phyloP scores from a whole-genome alignment of 2,113 vertebrate species.

The Centropristis striata region DNA sequence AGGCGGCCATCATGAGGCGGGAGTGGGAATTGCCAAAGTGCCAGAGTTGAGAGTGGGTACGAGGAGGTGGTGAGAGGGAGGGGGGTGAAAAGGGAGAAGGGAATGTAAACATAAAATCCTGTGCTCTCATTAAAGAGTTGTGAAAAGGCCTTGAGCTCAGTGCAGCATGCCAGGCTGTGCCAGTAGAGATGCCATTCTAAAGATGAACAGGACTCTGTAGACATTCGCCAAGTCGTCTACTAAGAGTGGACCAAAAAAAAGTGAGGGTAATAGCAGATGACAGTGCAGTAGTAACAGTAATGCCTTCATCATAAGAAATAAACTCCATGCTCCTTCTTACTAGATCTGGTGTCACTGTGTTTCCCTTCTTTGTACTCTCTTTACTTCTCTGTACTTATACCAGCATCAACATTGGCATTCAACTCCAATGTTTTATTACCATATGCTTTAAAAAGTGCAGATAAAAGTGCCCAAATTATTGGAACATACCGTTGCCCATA shows the following conservation, averaged over 20 bases:
- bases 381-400: neutral
- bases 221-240: conserved; percentile 42
- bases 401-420: neutral
- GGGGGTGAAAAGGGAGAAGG: neutral
- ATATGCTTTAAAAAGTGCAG: conserved; percentile 6
- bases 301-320: conserved; percentile 44
- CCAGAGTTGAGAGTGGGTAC: conserved; percentile 29
- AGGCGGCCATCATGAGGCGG: conserved; percentile 32
- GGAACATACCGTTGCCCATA: neutral
- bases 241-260: conserved; percentile 45
- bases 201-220: conserved; percentile 49
- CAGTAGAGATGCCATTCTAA: conserved; percentile 67
- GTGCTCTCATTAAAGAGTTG: conserved; percentile 79
- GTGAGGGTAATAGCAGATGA: conserved; percentile 37
- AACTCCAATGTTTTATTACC: conserved; percentile 8
- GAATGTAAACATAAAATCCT: conserved; percentile 74
- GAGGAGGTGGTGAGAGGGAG: conserved; percentile 7
- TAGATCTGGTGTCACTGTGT: neutral
- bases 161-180: conserved; percentile 67
- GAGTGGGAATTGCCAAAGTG: conserved; percentile 47
- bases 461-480: neutral
- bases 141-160: conserved; percentile 73
- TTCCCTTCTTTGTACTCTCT: neutral
- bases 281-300: conserved; percentile 32
- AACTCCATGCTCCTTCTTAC: neutral